Base-by-base conservation (phyloP, 2,888 invertebrate genomes). In the Entomobrya proxima region DNA sequence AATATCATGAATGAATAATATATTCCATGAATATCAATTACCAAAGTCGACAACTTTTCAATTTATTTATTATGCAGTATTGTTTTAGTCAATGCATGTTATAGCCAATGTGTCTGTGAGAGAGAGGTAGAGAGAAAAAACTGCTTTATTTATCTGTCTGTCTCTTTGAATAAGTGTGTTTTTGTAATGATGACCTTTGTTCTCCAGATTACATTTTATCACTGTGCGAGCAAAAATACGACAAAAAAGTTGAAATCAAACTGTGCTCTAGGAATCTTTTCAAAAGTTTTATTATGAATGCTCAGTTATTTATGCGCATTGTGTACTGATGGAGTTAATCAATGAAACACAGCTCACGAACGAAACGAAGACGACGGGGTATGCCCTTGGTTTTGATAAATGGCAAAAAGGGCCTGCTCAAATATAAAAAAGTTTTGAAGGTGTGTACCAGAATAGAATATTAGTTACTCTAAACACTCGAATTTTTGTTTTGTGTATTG, bases 11-110 rank as follows among this genome's bases (percentile, higher is more conserved):
- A 40, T 82, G 52, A 35, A 74, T 84, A 72, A 84, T 44, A 78
- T 84, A 84, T 84, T 84, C 84, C 77, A 84, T 84, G 84, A 84
- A 84, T 84, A 84, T 84, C 84, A 84, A 84, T 84, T 84, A 77
- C 67, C 35, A 58, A 55, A 69, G 24, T 44, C 24, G 78, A 50
- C 67, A 40, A 64, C 35, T 80, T 79, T 80, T 72, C 80, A 72
- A 72, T 80, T 80, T 72, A 44, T 77, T 72, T 77, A n/a, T n/a
- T n/a, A 37, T 77, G 37, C 21, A 24, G 24, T 77, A 35, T 61
- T 69, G 40, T 69, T 47, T 69, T 69, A 44, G 24, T 47, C 9
- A 27, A n/a, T 67, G 67, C 13, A 21, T n/a, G n/a, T n/a, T n/a
- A n/a, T n/a, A n/a, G n/a, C n/a, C n/a, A n/a, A n/a, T n/a, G n/a